Percentiles rank a stretch among this genome's conserved stretches.
phyloP scores from a whole-genome alignment of 2,113 vertebrate genomes.

The Lepus timidus region DNA sequence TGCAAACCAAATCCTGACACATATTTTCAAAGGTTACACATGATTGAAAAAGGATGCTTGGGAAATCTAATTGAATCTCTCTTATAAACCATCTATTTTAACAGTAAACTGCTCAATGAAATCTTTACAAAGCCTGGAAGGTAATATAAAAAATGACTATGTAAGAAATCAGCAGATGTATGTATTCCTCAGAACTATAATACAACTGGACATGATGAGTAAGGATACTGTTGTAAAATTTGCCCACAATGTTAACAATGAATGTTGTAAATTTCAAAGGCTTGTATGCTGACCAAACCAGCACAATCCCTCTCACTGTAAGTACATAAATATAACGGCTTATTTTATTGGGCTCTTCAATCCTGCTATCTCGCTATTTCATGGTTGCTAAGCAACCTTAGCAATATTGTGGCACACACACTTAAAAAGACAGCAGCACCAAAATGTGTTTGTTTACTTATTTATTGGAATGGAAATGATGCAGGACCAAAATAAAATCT shows the following conservation, averaged over 20 bases:
- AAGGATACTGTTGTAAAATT: conserved; percentile 52
- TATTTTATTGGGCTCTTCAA: conserved; percentile 35
- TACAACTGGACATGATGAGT: conserved; percentile 1
- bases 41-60: neutral
- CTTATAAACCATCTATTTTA: conserved; percentile 52
- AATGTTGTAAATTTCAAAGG: conserved; percentile 63
- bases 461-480: conserved; percentile 81
- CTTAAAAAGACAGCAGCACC: conserved; percentile 63
- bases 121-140: conserved; percentile 56
- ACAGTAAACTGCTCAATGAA: conserved; percentile 60
- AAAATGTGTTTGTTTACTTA: conserved; percentile 65
- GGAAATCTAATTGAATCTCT: conserved; percentile 10
- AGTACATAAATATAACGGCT: conserved; percentile 75
- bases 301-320: conserved; percentile 56
- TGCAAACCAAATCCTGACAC: neutral
- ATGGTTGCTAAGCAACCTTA: conserved; percentile 83
- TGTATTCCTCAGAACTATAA: neutral
- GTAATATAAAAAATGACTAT: conserved; percentile 51
- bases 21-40: neutral
- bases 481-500: conserved; percentile 70
- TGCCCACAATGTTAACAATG: conserved; percentile 64
- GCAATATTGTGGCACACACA: conserved; percentile 28
- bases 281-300: conserved; percentile 42
- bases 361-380: conserved; percentile 67
- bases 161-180: conserved; percentile 42